Conservation (phyloP, 2,113 vertebrate genomes). For the Campylomormyrus tamandua region DNA sequence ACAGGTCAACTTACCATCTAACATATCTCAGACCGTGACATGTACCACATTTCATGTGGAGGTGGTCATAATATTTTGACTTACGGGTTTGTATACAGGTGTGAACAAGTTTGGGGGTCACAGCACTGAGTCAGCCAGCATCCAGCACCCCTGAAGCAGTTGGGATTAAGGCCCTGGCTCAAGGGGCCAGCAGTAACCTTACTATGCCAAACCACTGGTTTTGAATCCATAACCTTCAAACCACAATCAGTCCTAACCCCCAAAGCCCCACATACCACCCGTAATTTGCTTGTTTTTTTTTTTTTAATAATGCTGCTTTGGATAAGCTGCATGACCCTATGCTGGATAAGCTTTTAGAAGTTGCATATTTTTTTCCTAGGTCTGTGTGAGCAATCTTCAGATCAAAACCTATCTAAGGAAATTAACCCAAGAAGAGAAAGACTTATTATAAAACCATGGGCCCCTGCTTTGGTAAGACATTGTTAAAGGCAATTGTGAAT, state of each 20-base stretch:
- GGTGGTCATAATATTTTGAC: neutral
- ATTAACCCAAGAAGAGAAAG: neutral
- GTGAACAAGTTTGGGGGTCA: neutral
- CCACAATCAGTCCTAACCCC: neutral
- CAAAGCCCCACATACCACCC: neutral
- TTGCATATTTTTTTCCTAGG: neutral
- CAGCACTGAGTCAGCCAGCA: neutral
- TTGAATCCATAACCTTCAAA: neutral
- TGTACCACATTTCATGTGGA: neutral
- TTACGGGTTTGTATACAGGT: neutral
- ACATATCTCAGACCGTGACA: neutral
- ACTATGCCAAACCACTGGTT: neutral
- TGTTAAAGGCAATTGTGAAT: neutral
- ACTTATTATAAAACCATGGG: neutral
- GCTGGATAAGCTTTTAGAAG: neutral
- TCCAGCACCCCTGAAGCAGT: neutral
- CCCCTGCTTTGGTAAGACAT: neutral
- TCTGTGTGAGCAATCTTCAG: neutral
- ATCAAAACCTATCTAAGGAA: neutral
- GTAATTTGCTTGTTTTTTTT: neutral
- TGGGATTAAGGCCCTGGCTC: neutral
- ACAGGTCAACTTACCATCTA: neutral
- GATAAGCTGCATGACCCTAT: neutral
- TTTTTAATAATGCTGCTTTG: neutral
- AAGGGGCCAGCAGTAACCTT: neutral